Percentiles rank a stretch among this genome's conserved stretches.
phyloP scores from a whole-genome alignment of 2,113 vertebrate species.

The Taurulus bubalis region DNA sequence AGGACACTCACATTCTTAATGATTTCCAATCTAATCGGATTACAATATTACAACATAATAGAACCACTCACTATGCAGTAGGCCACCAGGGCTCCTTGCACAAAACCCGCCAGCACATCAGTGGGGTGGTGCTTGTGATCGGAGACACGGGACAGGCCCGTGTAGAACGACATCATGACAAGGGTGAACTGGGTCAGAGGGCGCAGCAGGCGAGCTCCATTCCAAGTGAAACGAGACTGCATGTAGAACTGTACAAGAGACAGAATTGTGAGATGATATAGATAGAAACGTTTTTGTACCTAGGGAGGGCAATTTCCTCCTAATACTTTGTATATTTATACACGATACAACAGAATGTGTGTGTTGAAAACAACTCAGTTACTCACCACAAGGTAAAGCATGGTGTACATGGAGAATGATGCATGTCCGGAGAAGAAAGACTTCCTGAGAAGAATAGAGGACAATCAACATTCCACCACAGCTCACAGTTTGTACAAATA shows the following conservation, averaged over 20 bases:
- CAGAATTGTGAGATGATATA: neutral
- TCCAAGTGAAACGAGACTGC: slow-evolving; percentile 96
- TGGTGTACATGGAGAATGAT: slow-evolving; percentile 97
- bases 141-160: slow-evolving; percentile 92
- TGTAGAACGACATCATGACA: slow-evolving; percentile 98
- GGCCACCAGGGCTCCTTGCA: slow-evolving; percentile 94
- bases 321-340: neutral
- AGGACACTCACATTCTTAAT: neutral
- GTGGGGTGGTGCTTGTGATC: slow-evolving; percentile 97
- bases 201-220: slow-evolving; percentile 92
- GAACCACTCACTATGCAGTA: slow-evolving; percentile 90
- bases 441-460: slow-evolving; percentile 77
- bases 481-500: neutral
- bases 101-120: slow-evolving; percentile 93
- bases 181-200: slow-evolving; percentile 97
- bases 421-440: slow-evolving; percentile 97
- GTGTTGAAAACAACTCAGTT: neutral
- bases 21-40: neutral
- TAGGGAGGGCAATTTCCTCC: neutral
- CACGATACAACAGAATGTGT: neutral
- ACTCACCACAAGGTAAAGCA: slow-evolving; percentile 94
- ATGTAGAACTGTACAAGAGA: slow-evolving; percentile 89
- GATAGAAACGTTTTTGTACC: neutral
- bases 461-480: neutral
- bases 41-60: neutral